Evolutionary conservation across 2,797 vertebrate species (phyloP).

Genomic region (Garrulus glandarius): DNA sequence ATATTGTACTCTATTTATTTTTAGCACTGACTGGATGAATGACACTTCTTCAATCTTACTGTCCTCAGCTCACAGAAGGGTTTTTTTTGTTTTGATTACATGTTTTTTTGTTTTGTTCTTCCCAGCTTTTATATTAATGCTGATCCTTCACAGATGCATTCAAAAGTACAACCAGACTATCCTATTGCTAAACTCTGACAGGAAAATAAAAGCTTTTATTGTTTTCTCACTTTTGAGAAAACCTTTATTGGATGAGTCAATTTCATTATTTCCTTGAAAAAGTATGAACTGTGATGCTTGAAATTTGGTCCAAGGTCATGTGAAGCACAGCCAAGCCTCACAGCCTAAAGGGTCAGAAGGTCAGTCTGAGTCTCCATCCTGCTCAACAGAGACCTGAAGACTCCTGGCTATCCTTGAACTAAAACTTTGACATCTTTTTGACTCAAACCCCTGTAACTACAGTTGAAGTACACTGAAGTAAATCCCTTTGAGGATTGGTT

Average conservation of each 20-base stretch:
- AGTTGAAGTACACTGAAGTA: not conserved
- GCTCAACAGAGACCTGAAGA: not conserved
- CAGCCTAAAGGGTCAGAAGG: not conserved
- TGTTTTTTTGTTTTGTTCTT: not conserved
- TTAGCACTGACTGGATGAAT: not conserved
- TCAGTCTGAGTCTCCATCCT: not conserved
- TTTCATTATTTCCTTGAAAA: not conserved
- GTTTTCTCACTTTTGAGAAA: conserved; percentile 14
- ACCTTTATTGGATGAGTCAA: not conserved
- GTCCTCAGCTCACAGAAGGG: not conserved
- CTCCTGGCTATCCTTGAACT: not conserved
- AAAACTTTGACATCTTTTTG: not conserved
- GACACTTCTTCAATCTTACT: not conserved
- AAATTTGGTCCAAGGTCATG: conserved; percentile 15
- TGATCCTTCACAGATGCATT: not conserved
- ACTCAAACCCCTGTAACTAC: not conserved
- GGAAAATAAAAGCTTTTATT: not conserved
- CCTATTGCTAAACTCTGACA: not conserved
- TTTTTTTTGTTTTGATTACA: not conserved
- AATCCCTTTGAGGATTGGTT: not conserved
- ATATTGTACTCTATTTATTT: not conserved
- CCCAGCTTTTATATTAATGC: not conserved
- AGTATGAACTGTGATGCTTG: not conserved
- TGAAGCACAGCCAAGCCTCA: conserved; percentile 30
- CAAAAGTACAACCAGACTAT: not conserved